Conservation (phyloP, 2,888 invertebrate species). For the Dinocampus coccinellae region DNA sequence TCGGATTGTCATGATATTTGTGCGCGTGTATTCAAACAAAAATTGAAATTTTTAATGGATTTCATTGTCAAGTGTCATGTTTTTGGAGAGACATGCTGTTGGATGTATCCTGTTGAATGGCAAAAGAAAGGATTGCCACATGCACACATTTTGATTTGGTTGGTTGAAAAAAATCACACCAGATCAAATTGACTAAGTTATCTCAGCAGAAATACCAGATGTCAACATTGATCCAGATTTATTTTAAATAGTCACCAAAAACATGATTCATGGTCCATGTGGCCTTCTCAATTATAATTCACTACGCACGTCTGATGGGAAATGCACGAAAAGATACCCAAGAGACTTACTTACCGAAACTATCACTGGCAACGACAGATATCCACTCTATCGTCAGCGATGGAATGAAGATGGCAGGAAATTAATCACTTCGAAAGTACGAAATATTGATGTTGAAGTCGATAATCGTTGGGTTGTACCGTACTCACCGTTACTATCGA, state of each 20-base stretch:
- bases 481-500: conserved; percentile 48
- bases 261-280: conserved; percentile 68
- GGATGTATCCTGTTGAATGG: conserved; percentile 56
- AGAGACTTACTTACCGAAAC: conserved; percentile 38
- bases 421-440: conserved; percentile 35
- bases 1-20: conserved; percentile 52
- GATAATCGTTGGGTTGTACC: conserved; percentile 49
- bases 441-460: conserved; percentile 1
- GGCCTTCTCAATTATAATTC: conserved; percentile 57
- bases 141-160: conserved; percentile 55
- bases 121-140: conserved; percentile 53
- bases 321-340: conserved; percentile 54
- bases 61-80: conserved; percentile 45
- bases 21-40: conserved; percentile 26
- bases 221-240: conserved; percentile 43
- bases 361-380: conserved; percentile 47
- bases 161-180: conserved; percentile 25
- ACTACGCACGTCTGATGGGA: conserved; percentile 65
- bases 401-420: conserved; percentile 46
- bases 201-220: conserved; percentile 47
- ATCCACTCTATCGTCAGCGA: conserved; percentile 43
- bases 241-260: conserved; percentile 55
- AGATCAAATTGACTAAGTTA: conserved; percentile 41
- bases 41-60: conserved; percentile 39
- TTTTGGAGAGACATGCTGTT: conserved; percentile 50